Conservation (phyloP, 1,140 invertebrate species). For the Drosophila aff. region DNA sequence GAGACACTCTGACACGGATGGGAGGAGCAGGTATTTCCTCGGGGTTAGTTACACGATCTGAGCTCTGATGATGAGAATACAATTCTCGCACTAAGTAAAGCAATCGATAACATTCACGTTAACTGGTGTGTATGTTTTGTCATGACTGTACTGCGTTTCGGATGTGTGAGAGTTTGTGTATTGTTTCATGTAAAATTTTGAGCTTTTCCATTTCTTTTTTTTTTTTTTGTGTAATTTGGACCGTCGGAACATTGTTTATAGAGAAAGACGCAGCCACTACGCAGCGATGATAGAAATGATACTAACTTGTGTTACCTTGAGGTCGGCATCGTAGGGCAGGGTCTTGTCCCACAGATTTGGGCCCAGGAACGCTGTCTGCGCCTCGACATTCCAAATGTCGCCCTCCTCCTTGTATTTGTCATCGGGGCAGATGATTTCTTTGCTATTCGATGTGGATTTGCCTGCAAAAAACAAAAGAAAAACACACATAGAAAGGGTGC, state of each 20-base stretch:
- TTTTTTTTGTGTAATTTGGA: conserved; percentile 27
- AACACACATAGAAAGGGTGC: neutral
- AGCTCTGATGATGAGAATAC: conserved; percentile 71
- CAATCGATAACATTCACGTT: conserved; percentile 62
- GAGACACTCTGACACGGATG: conserved; percentile 18
- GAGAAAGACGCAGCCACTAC: conserved; percentile 74
- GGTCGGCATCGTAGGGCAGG: conserved; percentile 94
- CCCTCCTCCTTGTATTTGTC: conserved; percentile 93
- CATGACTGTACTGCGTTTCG: conserved; percentile 44
- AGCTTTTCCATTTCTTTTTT: conserved; percentile 18
- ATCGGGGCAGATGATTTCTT: conserved; percentile 87
- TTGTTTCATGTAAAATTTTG: conserved; percentile 24
- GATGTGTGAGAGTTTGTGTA: conserved; percentile 1
- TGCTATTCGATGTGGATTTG: conserved; percentile 87
- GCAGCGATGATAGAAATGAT: conserved; percentile 86
- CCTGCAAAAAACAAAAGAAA: conserved; percentile 84
- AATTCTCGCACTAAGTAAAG: conserved; percentile 77
- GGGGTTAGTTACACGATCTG: conserved; percentile 47
- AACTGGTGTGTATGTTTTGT: conserved; percentile 37
- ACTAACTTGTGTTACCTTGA: conserved; percentile 94
- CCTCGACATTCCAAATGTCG: conserved; percentile 94
- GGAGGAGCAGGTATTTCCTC: conserved; percentile 8
- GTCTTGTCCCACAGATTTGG: conserved; percentile 98
- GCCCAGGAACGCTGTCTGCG: conserved; percentile 96
- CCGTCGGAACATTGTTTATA: conserved; percentile 35